Evolutionary conservation across 2,113 vertebrate genomes (phyloP).

Genomic region (Aspiorhynchus laticeps): DNA sequence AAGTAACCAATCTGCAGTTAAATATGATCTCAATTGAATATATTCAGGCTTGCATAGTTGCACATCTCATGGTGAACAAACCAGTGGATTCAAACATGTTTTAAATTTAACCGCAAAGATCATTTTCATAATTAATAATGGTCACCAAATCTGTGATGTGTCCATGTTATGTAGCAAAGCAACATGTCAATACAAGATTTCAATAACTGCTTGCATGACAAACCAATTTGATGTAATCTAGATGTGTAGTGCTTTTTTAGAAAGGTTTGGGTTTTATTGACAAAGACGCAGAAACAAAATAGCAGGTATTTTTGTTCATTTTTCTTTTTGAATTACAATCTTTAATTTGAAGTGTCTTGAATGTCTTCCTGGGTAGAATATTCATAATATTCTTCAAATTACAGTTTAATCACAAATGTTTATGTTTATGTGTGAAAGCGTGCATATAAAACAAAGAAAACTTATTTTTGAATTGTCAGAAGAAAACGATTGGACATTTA

Average conservation of each 20-base stretch:
- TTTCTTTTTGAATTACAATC: slow-evolving; percentile 19
- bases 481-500: not conserved
- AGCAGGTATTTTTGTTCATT: not conserved
- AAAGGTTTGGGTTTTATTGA: slow-evolving; percentile 5
- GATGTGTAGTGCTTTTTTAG: slow-evolving; percentile 1
- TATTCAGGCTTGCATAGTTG: slow-evolving; percentile 1
- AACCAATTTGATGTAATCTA: slow-evolving; percentile 35
- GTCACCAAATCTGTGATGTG: slow-evolving; percentile 37
- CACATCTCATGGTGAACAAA: slow-evolving; percentile 8
- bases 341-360: slow-evolving; percentile 16
- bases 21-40: not conserved
- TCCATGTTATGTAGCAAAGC: slow-evolving; percentile 52
- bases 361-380: not conserved
- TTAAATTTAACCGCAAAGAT: slow-evolving; percentile 11
- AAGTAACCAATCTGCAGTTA: not conserved
- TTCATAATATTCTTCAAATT: not conserved
- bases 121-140: slow-evolving; percentile 19
- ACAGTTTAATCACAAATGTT: slow-evolving; percentile 4
- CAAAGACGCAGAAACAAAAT: not conserved
- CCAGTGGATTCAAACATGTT: slow-evolving; percentile 23
- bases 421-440: slow-evolving; percentile 10
- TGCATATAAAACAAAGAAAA: not conserved
- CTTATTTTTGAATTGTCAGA: not conserved
- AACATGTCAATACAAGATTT: slow-evolving; percentile 33
- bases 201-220: slow-evolving; percentile 52